Base-by-base conservation (phyloP, 1,140 invertebrate genomes). In the Danaus melanippus region DNA sequence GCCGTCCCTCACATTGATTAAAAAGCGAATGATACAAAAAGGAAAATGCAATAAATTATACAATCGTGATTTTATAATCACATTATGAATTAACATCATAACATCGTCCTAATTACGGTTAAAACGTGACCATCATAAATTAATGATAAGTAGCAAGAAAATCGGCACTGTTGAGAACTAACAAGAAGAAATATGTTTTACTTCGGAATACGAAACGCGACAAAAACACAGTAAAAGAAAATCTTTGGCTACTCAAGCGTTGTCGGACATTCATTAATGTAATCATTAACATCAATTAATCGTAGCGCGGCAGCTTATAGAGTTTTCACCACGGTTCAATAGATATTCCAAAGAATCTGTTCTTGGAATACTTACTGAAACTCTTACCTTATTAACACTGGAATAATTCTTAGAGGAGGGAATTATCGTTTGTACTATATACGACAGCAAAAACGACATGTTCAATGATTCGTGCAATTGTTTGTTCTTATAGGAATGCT, bases 281-380 rank as follows among this genome's bases (percentile, higher is more conserved):
- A 83, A 83, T 80, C 78, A 82, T 83, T 85, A 78, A 67, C 72
- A 79, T 80, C 72, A 80, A 83, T 82, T 81, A 78, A 78, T 74
- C 66, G 71, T 77, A 73, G 69, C 67, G 70, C 67, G 57, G 67
- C 66, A 62, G 69, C 64, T 62, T 59, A 60, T 63, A 65, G 61
- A 59, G 60, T 42, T 60, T 52, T 58, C 60, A 71, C 61, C 61
- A 68, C 73, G 74, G 69, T 47, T 66, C 60, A 71, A 67, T 76
- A 72, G 62, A 51, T 72, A 74, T 82, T 82, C 74, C 70, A 50
- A 45, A 54, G 68, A 76, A 75, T 57, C 15, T 62, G 56, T 72
- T 76, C 71, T 72, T 71, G 70, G 65, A 69, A 50, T 53, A 64
- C 59, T 53, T 53, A 64, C 59, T 53, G 64, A 69, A 66, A 76